A percentile compares a stretch with the other conserved stretches of the same genome.
These are phyloP conservation scores for Falco columbarius DNA, from an alignment of 2,797 vertebrate genomes.

Conservation along the genomic window DNA sequence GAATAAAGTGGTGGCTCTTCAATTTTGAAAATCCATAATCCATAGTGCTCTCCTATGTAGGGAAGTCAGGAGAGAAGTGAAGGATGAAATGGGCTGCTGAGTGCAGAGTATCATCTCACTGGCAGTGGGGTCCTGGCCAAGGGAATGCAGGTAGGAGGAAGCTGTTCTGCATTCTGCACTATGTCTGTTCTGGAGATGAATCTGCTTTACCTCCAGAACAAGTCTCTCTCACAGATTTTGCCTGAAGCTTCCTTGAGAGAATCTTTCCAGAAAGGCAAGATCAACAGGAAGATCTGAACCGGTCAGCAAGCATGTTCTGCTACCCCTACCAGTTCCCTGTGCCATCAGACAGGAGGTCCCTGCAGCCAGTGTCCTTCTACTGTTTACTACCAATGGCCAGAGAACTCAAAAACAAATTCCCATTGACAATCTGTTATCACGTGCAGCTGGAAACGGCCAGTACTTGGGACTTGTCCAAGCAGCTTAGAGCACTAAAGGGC, in stretches of 20 bases:
- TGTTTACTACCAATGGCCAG: background rate
- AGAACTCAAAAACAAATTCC: slow-evolving; percentile 47
- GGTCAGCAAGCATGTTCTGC: background rate
- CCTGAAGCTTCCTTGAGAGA: slow-evolving; percentile 18
- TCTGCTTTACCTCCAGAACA: background rate
- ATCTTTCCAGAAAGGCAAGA: slow-evolving; percentile 59
- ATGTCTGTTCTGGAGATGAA: background rate
- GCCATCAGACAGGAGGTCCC: slow-evolving; percentile 6
- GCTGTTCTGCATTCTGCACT: background rate
- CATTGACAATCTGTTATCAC: slow-evolving; percentile 31
- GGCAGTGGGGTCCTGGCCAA: background rate
- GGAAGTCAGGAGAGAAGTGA: background rate
- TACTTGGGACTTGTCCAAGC: slow-evolving; percentile 64
- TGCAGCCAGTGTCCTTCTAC: slow-evolving; percentile 10
- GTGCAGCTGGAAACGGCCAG: slow-evolving; percentile 50
- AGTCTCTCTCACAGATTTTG: background rate
- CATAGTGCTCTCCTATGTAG: background rate
- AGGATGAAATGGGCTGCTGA: background rate
- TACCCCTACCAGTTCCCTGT: background rate
- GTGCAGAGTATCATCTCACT: background rate
- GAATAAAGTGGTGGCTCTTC: background rate
- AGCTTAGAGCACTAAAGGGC: slow-evolving; percentile 43
- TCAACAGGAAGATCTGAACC: slow-evolving; percentile 29
- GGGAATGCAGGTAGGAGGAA: background rate
- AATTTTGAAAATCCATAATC: background rate